phyloP scores from a whole-genome alignment of 2,113 vertebrate genomes.

The Elephantulus edwardii region DNA sequence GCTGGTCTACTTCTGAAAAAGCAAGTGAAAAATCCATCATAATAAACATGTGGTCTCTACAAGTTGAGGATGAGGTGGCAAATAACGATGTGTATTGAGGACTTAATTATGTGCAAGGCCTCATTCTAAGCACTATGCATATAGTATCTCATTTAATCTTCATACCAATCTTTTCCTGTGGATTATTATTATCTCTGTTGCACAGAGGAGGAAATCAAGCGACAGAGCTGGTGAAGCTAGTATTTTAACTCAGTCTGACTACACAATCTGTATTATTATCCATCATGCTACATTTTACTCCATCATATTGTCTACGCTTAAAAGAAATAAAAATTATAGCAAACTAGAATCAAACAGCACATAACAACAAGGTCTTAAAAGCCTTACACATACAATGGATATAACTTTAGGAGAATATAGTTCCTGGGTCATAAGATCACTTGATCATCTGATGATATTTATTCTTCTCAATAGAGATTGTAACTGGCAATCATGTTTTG shows the following conservation, averaged over 20 bases:
- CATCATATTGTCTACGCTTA: background rate
- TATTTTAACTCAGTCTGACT: background rate
- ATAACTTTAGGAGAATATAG: constrained; percentile 5
- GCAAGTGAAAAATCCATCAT: background rate
- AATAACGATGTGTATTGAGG: background rate
- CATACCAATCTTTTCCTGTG: background rate
- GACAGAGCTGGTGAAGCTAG: background rate
- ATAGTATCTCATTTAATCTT: background rate
- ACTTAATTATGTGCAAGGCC: background rate
- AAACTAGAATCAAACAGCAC: too few species aligned
- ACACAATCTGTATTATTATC: background rate
- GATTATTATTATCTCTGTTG: background rate
- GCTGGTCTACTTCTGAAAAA: background rate
- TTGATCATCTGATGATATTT: background rate
- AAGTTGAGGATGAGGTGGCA: background rate
- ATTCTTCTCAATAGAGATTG: background rate
- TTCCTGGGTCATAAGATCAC: background rate
- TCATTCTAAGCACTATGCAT: too few species aligned
- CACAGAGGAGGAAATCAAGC: background rate
- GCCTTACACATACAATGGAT: background rate
- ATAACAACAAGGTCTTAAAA: too few species aligned
- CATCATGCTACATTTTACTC: background rate
- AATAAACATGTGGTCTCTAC: background rate
- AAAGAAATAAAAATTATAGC: background rate
- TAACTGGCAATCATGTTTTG: background rate